Evolutionary conservation across 2,113 vertebrate genomes (phyloP), one percentile per base, ranked within the genome.

Genomic region (Notothenia coriiceps): DNA sequence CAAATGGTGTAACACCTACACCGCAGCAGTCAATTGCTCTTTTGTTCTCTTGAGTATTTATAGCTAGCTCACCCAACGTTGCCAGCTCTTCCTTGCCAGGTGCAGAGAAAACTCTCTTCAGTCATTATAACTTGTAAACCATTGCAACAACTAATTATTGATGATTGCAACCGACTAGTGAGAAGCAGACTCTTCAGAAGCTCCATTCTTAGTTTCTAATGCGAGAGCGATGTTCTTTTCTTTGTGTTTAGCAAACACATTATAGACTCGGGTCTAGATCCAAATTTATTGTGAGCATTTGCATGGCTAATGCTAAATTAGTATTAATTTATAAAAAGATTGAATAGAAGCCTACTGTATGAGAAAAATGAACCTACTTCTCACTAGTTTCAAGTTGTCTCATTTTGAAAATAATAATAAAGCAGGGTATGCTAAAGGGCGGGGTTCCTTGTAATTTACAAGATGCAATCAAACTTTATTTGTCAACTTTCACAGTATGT

Each of bases 1-100:
- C 89, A 93, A 90, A 94, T 92, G 89, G 83, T 77, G 74, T 63
- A 90, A 94, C 94, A 94, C 92, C 90, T 93, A 92, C 92, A 89
- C 89, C 71, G 84, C 83, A 91, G 84, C 87, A 91, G 78, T 88
- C 86, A 91, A 90, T 89, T 91, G 84, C 88, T 92, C 86, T 91
- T 92, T 93, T 93, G 89, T 92, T 93, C 87, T 88, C 74, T 64
- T 0, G 71, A 90, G 89, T 92, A 93, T 94, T 94, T 91, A 92
- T 92, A 93, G 85, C 88, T 69, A 59, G 46, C 56, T 83, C 68
- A 75, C 67, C 69, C 67, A 85, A 73, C 80, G 33, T 77, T 74
- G 74, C 69, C 83, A 88, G 76, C 66, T 62, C 86, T 88, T 70
- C 40, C 35, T 77, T 77, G 64, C 83, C 66, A 69, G 83, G 70